These are phyloP conservation scores for Psilanteris sp. DNA, from an alignment of 1,140 invertebrate genomes.

Conservation along the genomic window DNA sequence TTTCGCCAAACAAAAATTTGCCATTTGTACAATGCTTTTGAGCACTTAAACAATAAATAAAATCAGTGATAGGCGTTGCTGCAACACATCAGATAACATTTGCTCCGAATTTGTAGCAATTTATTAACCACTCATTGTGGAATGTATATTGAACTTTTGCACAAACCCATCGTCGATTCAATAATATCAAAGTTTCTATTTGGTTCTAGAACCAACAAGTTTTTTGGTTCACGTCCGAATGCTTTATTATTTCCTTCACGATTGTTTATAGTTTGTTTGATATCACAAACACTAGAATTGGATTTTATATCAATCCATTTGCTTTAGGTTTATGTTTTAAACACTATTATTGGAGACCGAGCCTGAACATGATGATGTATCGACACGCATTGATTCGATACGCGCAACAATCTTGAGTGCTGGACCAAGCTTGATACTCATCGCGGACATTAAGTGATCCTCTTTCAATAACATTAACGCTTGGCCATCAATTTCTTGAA, in stretches of 20 bases:
- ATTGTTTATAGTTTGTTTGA: no score
- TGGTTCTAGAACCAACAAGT: no score
- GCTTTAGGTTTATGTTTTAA: no score
- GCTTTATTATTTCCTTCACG: no score
- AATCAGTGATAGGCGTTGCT: constrained; percentile 5
- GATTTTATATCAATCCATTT: neutral
- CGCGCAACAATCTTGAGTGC: constrained; percentile 96
- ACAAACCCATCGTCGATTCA: constrained; percentile 30
- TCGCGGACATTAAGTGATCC: constrained; percentile 95
- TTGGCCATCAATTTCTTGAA: constrained; percentile 97
- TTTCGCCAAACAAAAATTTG: neutral
- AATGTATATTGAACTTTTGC: constrained; percentile 26
- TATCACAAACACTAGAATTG: no score
- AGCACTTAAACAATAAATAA: neutral
- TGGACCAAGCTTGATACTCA: constrained; percentile 96
- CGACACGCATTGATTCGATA: constrained; percentile 88
- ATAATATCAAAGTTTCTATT: no score
- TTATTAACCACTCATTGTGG: constrained; percentile 3
- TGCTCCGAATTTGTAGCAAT: constrained; percentile 2
- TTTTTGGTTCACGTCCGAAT: no score
- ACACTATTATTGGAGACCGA: constrained; percentile 69
- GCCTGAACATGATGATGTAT: constrained; percentile 72
- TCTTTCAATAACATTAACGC: constrained; percentile 96
- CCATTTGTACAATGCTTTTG: neutral
- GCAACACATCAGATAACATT: constrained; percentile 15